These are phyloP conservation scores for Mactra quadrangularis DNA, from an alignment of 1,140 invertebrate species.

Conservation along the genomic window DNA sequence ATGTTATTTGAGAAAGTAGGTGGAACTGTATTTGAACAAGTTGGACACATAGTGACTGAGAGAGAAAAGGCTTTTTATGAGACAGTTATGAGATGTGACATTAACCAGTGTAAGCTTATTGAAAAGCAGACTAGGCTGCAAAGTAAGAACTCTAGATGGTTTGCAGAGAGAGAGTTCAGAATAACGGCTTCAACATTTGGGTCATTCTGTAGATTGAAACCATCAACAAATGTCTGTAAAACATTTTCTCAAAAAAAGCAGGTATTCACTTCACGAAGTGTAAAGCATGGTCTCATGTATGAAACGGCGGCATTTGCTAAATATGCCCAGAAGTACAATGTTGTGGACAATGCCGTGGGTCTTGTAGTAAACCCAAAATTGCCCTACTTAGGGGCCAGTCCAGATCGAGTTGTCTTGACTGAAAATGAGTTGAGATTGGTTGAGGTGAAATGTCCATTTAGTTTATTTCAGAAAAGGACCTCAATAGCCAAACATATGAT, in stretches of 20 bases:
- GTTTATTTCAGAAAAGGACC: background rate
- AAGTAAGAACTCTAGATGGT: conserved; percentile 35
- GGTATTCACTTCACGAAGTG: conserved; percentile 2
- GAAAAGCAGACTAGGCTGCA: conserved; percentile 43
- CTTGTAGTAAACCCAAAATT: conserved; percentile 4
- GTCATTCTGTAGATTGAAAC: conserved; percentile 19
- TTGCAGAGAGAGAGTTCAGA: conserved; percentile 3
- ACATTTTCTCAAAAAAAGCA: conserved; percentile 25
- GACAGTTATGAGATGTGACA: background rate
- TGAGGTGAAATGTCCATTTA: background rate
- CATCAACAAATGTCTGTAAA: conserved; percentile 25
- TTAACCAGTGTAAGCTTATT: conserved; percentile 3
- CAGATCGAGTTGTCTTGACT: background rate
- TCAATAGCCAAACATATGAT: background rate
- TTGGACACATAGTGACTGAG: background rate
- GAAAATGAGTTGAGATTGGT: conserved; percentile 2
- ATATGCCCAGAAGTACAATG: background rate
- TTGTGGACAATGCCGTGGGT: conserved; percentile 20
- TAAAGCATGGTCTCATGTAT: conserved; percentile 36
- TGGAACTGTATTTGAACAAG: background rate
- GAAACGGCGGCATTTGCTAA: conserved; percentile 16
- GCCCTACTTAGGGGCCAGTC: conserved; percentile 10
- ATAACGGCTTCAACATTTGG: conserved; percentile 37
- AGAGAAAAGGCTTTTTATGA: conserved; percentile 7
- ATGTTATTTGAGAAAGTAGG: conserved; percentile 10